Evolutionary conservation across 2,888 invertebrate species (phyloP).

Genomic region (Agelastica alni): DNA sequence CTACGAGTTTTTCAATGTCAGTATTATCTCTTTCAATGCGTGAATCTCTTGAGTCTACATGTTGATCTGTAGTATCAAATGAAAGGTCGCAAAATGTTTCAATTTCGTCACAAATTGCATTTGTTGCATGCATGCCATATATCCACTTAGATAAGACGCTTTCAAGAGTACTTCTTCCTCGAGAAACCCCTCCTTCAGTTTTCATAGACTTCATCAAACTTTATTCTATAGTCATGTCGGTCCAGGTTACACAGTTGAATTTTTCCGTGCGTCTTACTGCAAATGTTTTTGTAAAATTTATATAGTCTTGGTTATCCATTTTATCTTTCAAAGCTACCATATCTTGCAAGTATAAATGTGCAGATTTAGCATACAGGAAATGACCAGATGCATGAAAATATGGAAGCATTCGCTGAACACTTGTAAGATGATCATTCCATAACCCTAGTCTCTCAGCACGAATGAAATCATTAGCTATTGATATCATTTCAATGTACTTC

Average conservation of each 20-base stretch:
- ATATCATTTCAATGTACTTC: slow-evolving; percentile 31
- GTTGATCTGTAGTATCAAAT: not conserved
- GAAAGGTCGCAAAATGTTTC: not conserved
- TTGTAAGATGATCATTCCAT: slow-evolving; percentile 2
- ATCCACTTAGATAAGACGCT: slow-evolving; percentile 39
- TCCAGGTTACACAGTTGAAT: not conserved
- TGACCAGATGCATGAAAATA: not conserved
- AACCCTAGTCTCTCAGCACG: slow-evolving; percentile 25
- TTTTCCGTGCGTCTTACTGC: not conserved
- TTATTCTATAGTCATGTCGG: slow-evolving; percentile 2
- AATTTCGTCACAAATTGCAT: slow-evolving; percentile 34
- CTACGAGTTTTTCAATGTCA: not conserved
- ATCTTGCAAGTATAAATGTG: slow-evolving; percentile 3
- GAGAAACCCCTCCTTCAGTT: slow-evolving; percentile 13
- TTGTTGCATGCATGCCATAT: slow-evolving; percentile 35
- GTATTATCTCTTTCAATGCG: slow-evolving; percentile 8
- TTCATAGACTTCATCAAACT: slow-evolving; percentile 4
- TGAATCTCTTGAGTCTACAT: not conserved
- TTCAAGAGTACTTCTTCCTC: slow-evolving; percentile 20
- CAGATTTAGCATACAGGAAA: slow-evolving; percentile 3
- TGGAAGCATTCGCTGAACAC: not conserved
- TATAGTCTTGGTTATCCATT: not conserved
- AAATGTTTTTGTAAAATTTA: not conserved
- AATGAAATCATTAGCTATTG: slow-evolving; percentile 27
- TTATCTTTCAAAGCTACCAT: slow-evolving; percentile 2